Evolutionary conservation across 1,140 invertebrate genomes (phyloP), one percentile per base, ranked within the genome.

Genomic region (Bombyx mandarina): DNA sequence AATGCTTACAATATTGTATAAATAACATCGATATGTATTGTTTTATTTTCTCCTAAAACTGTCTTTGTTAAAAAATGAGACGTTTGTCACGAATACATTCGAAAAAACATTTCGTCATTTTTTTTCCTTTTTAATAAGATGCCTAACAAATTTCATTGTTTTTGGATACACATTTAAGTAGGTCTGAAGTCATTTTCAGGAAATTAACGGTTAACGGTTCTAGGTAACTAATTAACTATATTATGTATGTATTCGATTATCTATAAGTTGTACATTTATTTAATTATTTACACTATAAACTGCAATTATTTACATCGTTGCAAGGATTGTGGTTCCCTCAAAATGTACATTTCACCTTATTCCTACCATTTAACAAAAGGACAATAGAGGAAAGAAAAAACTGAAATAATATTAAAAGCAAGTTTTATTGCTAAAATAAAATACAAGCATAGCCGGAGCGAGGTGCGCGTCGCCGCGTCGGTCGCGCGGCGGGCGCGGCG

Each of bases 371-470:
- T 68, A 57, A 67, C 65, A 62, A 68, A 70, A 69, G 66, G 63
- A 59, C 61, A 73, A 68, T 62, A 75, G 74, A 68, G 82, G 74
- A 80, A 85, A 79, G 83, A 73, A 75, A 82, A 69, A 76, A 79
- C 77, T 71, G 62, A 85, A 86, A 86, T 77, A 69, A 83, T 71
- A 82, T 74, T 86, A 85, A 82, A 86, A 87, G 85, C 86, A 86
- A 86, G 79, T 89, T 35, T 89, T 88, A 88, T 88, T 89, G 86
- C 88, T 88, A 89, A 86, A 75, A 76, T 77, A 87, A 86, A 85
- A 79, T 79, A 82, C 75, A 85, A 77, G 75, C 82, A 81, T 84
- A 83, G 83, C 80, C 77, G 71, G 67, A 35, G 26, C 26, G 26
- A 35, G 26, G 2, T 5, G 26, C 26, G 26, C 26, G 26, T 18